Percentiles rank a stretch among this genome's conserved stretches.
Conservation (phyloP, 2,888 invertebrate species). For the Catocala fraxini region DNA sequence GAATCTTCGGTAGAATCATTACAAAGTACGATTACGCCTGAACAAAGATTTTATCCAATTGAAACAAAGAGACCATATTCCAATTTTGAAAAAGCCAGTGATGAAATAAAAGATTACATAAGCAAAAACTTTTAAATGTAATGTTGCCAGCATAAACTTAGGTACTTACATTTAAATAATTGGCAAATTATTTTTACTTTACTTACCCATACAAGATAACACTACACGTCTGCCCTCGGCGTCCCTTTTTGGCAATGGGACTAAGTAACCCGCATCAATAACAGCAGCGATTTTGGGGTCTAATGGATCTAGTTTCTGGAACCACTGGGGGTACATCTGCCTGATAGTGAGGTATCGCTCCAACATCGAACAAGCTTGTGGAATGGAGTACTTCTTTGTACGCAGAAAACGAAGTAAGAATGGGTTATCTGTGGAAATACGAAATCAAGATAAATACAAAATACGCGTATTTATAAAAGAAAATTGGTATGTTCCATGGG, state of each 20-base stretch:
- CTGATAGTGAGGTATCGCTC: slow-evolving; percentile 95
- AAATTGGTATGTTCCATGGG: too few species aligned
- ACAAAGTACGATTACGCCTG: too few species aligned
- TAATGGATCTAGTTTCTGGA: slow-evolving; percentile 92
- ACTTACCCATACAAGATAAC: slow-evolving; percentile 92
- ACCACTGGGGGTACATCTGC: slow-evolving; percentile 95
- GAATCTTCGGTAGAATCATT: too few species aligned
- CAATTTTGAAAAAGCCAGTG: not conserved
- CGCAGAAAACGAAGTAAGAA: slow-evolving; percentile 95
- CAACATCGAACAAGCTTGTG: slow-evolving; percentile 94
- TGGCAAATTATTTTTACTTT: too few species aligned
- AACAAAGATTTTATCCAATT: too few species aligned
- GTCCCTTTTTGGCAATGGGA: slow-evolving; percentile 92
- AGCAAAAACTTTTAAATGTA: not conserved
- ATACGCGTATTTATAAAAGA: too few species aligned
- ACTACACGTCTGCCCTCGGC: slow-evolving; percentile 92
- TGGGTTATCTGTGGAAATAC: slow-evolving; percentile 88
- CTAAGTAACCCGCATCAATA: slow-evolving; percentile 93
- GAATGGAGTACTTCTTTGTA: slow-evolving; percentile 95
- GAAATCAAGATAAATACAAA: too few species aligned
- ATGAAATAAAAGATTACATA: too few species aligned
- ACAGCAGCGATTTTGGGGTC: slow-evolving; percentile 94
- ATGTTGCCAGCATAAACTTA: slow-evolving; percentile 4
- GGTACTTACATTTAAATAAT: not conserved
- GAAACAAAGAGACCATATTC: too few species aligned